phyloP scores from a whole-genome alignment of 2,888 invertebrate genomes.

The Drosophila mayaguana region DNA sequence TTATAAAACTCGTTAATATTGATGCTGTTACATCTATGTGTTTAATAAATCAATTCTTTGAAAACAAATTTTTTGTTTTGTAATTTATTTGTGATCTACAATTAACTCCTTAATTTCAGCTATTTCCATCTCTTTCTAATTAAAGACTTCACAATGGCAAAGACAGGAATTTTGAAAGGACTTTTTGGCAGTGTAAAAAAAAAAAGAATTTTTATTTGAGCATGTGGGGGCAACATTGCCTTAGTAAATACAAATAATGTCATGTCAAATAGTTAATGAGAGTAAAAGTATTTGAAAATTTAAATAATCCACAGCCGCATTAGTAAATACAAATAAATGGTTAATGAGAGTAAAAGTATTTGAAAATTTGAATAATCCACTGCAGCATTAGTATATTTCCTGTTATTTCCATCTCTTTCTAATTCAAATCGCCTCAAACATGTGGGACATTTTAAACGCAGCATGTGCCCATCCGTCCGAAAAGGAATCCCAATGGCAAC shows the following conservation, averaged over 20 bases:
- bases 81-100: not conserved
- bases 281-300: not conserved
- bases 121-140: slow-evolving; percentile 4
- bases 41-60: slow-evolving; percentile 15
- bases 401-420: slow-evolving; percentile 4
- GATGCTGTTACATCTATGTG: slow-evolving; percentile 1
- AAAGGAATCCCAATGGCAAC: not conserved
- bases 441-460: not conserved
- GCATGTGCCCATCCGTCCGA: not conserved
- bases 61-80: not conserved
- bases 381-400: too few relatives aligned
- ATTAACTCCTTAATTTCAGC: not conserved
- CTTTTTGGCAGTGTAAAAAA: not conserved
- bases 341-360: too few relatives aligned
- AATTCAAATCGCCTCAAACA: not conserved
- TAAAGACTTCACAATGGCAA: not conserved
- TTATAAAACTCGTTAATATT: slow-evolving; percentile 27
- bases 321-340: too few relatives aligned
- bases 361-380: too few relatives aligned
- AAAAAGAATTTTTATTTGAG: not conserved
- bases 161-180: not conserved
- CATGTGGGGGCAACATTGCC: not conserved
- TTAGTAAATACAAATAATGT: not conserved
- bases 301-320: too few relatives aligned
- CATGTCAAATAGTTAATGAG: not conserved